Evolutionary conservation across 1,140 invertebrate species (phyloP), one percentile per base, ranked within the genome.

Genomic region (Gonatopus flavifemur): DNA sequence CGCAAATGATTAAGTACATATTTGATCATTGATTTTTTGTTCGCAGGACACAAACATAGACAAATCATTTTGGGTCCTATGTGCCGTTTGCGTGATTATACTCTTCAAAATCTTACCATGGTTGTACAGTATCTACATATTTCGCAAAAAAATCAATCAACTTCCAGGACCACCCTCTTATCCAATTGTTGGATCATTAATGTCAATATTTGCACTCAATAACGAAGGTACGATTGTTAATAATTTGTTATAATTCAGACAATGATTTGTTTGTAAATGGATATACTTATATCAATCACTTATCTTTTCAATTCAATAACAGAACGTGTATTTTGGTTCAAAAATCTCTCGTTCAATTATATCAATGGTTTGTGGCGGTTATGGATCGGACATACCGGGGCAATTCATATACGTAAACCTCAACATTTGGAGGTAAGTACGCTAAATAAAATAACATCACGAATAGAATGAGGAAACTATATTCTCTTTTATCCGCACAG

Each of bases 211-310:
- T 1, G 60, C 35, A 15, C 0, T 56, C 9, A 31, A 49, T 2
- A 37, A 25, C 0, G 39, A 66, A 58, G 64, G 68, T 67, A 52
- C 41, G 20, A 2, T 60, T 80, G 5, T 75, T 80, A 20, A 81
- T 81, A 58, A 78, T n/a, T n/a, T n/a, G n/a, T n/a, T n/a, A n/a
- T n/a, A n/a, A n/a, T n/a, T n/a, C n/a, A n/a, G n/a, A n/a, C n/a
- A n/a, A n/a, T n/a, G n/a, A n/a, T n/a, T n/a, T n/a, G n/a, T n/a
- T n/a, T n/a, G n/a, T n/a, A n/a, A 33, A 32, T 32, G 18, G 1
- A 32, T 22, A 32, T 58, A 32, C 9, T 42, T 18, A 37, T 42
- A 3, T 45, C 47, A 35, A 6, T 38, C 24, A 20, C 46, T 20
- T 36, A 12, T n/a, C n/a, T n/a, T n/a, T n/a, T n/a, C n/a, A n/a